phyloP scores from a whole-genome alignment of 2,797 vertebrate species.

The Lepidocolaptes lacrymiger region DNA sequence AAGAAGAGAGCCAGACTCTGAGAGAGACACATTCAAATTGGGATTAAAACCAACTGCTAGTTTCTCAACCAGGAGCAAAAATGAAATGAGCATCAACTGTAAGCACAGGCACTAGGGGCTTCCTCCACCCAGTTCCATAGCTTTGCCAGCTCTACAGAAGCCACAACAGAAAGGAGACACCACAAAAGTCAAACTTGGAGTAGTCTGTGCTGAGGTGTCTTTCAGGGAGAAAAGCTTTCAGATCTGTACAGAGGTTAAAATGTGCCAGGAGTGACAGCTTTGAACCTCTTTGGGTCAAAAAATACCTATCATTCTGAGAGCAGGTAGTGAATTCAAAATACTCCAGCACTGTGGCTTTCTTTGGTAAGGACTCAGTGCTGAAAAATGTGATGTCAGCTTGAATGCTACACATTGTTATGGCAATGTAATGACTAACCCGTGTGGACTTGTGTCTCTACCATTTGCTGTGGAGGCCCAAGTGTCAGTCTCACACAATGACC shows the following conservation, averaged over 20 bases:
- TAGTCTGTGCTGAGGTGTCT: neutral
- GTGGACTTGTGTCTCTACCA: neutral
- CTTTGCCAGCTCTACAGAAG: neutral
- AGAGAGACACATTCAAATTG: neutral
- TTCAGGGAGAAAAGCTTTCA: neutral
- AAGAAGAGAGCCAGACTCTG: slow-evolving; percentile 9
- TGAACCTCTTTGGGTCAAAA: neutral
- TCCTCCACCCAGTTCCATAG: neutral
- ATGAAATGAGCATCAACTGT: neutral
- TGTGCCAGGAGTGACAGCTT: neutral
- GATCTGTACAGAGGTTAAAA: neutral
- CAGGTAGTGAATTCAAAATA: neutral
- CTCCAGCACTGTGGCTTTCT: neutral
- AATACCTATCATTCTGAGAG: neutral
- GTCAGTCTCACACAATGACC: neutral
- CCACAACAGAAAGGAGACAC: neutral
- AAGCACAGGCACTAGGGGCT: neutral
- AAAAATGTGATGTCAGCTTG: neutral
- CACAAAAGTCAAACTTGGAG: neutral
- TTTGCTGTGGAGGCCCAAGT: neutral
- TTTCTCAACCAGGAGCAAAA: slow-evolving; percentile 51
- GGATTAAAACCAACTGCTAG: slow-evolving; percentile 45
- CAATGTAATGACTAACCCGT: fast-evolving
- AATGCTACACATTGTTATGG: neutral
- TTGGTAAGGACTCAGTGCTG: neutral